Percentiles rank a stretch among this genome's conserved stretches.
phyloP scores from a whole-genome alignment of 2,888 invertebrate species.

The Drosophila cracens region DNA sequence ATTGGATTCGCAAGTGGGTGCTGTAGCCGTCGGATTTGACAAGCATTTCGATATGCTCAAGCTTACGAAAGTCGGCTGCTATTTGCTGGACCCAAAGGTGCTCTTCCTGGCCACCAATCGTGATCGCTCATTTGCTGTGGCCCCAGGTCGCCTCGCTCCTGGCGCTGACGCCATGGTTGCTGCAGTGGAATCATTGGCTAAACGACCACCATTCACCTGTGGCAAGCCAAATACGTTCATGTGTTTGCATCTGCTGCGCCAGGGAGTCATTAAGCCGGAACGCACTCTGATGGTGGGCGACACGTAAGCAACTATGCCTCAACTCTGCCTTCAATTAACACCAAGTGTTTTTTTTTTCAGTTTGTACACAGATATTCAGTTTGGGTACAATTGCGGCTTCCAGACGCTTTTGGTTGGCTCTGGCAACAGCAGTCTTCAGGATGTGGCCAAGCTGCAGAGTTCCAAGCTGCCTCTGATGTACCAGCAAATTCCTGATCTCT shows the following conservation, averaged over 20 bases:
- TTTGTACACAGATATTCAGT: conserved; percentile 55
- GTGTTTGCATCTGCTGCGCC: conserved; percentile 40
- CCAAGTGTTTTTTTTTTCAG: conserved; percentile 13
- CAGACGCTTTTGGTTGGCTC: conserved; percentile 66
- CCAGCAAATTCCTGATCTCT: conserved; percentile 60
- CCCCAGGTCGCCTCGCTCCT: conserved; percentile 26
- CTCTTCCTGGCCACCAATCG: conserved; percentile 62
- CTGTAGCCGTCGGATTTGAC: conserved; percentile 61
- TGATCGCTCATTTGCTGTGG: conserved; percentile 30
- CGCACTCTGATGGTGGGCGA: conserved; percentile 66
- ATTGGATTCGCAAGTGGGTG: conserved; percentile 56
- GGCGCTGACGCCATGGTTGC: conserved; percentile 56
- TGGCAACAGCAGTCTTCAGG: conserved; percentile 48
- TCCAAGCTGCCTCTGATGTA: conserved; percentile 43
- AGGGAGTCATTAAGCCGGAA: conserved; percentile 53
- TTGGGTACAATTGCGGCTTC: conserved; percentile 69
- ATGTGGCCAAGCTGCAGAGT: conserved; percentile 39
- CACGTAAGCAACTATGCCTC: conserved; percentile 43
- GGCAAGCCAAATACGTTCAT: conserved; percentile 63
- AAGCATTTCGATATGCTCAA: conserved; percentile 39
- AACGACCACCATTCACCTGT: conserved; percentile 50
- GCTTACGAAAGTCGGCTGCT: conserved; percentile 47
- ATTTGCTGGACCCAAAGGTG: conserved; percentile 37
- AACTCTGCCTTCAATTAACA: neutral
- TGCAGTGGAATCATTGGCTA: conserved; percentile 39